These are phyloP conservation scores for Ciconia boyciana DNA, from an alignment of 2,113 vertebrate genomes.

Conservation along the genomic window DNA sequence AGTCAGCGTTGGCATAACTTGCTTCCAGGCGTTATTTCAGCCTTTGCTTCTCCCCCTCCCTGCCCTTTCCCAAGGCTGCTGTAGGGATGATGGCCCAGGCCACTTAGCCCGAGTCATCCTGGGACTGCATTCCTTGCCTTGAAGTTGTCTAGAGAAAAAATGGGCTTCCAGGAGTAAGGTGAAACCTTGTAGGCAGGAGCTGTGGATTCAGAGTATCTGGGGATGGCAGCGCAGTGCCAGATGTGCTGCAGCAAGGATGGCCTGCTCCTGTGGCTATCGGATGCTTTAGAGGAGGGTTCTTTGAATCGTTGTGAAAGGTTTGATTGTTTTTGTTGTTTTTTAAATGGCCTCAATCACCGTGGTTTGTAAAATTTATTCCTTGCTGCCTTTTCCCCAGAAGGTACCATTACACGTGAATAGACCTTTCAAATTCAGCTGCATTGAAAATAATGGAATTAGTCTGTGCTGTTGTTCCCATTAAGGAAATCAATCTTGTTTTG, in stretches of 20 bases:
- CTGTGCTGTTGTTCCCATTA: conserved; percentile 11
- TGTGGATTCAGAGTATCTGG: accelerated
- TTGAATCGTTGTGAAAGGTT: neutral
- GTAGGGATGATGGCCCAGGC: neutral
- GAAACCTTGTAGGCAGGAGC: neutral
- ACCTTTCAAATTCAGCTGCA: conserved; percentile 53
- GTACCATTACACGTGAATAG: conserved; percentile 60
- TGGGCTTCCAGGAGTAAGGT: accelerated
- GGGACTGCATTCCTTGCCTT: neutral
- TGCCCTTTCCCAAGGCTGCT: neutral
- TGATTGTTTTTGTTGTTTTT: conserved; percentile 31
- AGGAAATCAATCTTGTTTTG: conserved; percentile 53
- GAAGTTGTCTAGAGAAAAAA: neutral
- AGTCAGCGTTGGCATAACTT: neutral
- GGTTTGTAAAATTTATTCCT: conserved; percentile 46
- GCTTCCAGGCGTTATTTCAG: neutral
- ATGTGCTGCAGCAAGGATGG: neutral
- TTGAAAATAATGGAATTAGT: conserved; percentile 55
- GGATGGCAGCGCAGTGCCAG: neutral
- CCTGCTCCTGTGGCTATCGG: neutral
- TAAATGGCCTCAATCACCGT: conserved; percentile 25
- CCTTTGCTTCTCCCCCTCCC: neutral
- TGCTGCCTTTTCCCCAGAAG: conserved; percentile 32
- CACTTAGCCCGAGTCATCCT: neutral
- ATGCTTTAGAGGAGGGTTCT: neutral